These are phyloP conservation scores for Bubalus kerabau DNA, from an alignment of 2,113 vertebrate species.

Conservation along the genomic window DNA sequence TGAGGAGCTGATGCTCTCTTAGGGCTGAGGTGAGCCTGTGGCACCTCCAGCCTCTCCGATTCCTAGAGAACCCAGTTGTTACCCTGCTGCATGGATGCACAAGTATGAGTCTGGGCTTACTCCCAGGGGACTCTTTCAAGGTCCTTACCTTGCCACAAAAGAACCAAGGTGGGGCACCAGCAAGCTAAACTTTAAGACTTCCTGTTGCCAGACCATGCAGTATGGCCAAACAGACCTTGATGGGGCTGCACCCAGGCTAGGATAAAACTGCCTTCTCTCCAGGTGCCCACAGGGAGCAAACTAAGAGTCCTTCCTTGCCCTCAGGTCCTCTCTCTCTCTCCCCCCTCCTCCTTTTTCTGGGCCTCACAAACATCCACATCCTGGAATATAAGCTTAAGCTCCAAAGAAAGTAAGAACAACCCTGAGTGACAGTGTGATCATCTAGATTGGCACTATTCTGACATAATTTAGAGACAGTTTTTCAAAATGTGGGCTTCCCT, in stretches of 20 bases:
- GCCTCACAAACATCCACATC: neutral
- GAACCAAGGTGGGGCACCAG: neutral
- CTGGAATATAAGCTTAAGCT: neutral
- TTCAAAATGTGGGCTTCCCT: neutral
- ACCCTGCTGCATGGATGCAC: neutral
- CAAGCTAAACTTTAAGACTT: neutral
- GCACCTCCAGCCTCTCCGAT: neutral
- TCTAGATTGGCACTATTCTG: neutral
- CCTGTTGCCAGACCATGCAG: neutral
- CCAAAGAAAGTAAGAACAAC: neutral
- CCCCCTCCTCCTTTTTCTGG: neutral
- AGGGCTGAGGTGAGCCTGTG: fast-evolving
- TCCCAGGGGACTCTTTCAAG: neutral
- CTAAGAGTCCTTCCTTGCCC: neutral
- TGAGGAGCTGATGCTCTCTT: neutral
- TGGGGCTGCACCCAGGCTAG: no score
- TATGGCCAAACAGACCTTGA: neutral
- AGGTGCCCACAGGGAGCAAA: neutral
- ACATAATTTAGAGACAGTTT: neutral
- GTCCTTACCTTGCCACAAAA: neutral
- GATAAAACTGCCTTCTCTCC: neutral
- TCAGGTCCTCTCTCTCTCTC: no score
- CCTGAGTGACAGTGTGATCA: neutral
- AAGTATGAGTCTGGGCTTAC: no score
- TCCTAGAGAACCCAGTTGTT: neutral